Evolutionary conservation across 1,140 invertebrate species (phyloP).

Genomic region (Caenorhabditis elegans): DNA sequence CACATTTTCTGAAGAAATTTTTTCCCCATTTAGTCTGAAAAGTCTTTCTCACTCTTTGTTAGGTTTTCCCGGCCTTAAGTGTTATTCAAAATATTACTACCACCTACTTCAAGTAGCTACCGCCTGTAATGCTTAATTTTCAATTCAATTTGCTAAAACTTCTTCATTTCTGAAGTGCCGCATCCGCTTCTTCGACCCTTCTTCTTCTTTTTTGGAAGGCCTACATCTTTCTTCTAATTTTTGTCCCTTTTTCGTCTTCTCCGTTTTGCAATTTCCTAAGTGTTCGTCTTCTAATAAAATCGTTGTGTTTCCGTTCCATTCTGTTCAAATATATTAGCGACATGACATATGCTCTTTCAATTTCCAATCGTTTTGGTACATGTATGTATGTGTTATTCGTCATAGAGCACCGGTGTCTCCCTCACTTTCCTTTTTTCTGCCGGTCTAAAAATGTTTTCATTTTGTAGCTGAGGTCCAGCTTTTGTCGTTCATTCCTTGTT

Average conservation of each 20-base stretch:
- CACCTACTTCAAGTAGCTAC: background rate
- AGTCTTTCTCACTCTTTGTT: background rate
- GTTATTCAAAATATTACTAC: background rate
- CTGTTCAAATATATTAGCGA: too few species aligned
- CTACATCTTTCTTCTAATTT: background rate
- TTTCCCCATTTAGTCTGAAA: too few species aligned
- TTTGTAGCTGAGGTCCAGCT: background rate
- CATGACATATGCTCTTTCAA: too few species aligned
- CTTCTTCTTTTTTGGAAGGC: background rate
- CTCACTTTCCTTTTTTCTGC: background rate
- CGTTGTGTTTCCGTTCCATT: too few species aligned
- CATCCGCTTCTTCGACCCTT: background rate
- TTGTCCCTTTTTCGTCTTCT: too few species aligned
- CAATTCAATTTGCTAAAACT: slow-evolving; percentile 26
- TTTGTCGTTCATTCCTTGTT: background rate
- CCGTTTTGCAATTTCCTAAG: too few species aligned
- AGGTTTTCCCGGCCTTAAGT: background rate
- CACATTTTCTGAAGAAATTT: too few species aligned
- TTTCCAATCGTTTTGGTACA: too few species aligned
- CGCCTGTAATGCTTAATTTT: slow-evolving; percentile 8
- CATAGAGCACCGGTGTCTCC: too few species aligned
- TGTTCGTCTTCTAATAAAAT: too few species aligned
- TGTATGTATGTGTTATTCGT: too few species aligned
- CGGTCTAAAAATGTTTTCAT: slow-evolving; percentile 2
- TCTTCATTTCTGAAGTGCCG: slow-evolving; percentile 29